Percentiles rank a stretch among this genome's conserved stretches.
Evolutionary conservation across 2,113 vertebrate species (phyloP).

Genomic region (Helogale parvula): DNA sequence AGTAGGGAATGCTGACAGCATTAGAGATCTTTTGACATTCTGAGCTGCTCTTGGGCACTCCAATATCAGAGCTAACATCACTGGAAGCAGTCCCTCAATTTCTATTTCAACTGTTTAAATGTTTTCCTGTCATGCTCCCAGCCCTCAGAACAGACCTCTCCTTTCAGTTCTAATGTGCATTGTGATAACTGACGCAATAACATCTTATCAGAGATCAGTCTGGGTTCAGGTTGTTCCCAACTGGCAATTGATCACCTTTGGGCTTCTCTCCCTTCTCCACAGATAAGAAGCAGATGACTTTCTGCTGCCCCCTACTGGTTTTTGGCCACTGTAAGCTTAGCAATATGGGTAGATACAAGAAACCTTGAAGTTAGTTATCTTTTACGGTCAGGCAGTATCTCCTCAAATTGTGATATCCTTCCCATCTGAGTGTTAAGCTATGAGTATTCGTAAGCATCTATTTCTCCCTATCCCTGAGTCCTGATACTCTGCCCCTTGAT

Average conservation of each 20-base stretch:
- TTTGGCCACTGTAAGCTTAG: neutral
- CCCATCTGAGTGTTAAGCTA: neutral
- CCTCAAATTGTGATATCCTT: neutral
- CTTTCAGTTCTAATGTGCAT: neutral
- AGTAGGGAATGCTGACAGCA: neutral
- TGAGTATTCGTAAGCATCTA: neutral
- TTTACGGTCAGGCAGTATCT: neutral
- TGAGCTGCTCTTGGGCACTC: neutral
- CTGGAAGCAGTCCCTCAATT: neutral
- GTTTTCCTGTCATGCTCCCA: neutral
- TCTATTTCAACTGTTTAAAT: slow-evolving; percentile 13
- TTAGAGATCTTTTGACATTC: neutral
- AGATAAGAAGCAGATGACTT: slow-evolving; percentile 1
- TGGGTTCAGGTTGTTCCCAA: neutral
- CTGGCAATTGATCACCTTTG: neutral
- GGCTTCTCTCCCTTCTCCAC: neutral
- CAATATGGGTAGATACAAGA: neutral
- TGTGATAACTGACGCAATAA: neutral
- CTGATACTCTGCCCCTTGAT: neutral
- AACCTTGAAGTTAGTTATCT: neutral
- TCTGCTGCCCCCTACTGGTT: slow-evolving; percentile 74
- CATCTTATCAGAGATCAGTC: neutral
- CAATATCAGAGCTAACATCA: slow-evolving; percentile 8
- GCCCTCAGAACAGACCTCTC: neutral
- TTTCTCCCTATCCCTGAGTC: neutral